These are phyloP conservation scores for Diacarnus erythraeanus DNA, from an alignment of 37 sponge, comb jelly and placozoan species.

Conservation along the genomic window DNA sequence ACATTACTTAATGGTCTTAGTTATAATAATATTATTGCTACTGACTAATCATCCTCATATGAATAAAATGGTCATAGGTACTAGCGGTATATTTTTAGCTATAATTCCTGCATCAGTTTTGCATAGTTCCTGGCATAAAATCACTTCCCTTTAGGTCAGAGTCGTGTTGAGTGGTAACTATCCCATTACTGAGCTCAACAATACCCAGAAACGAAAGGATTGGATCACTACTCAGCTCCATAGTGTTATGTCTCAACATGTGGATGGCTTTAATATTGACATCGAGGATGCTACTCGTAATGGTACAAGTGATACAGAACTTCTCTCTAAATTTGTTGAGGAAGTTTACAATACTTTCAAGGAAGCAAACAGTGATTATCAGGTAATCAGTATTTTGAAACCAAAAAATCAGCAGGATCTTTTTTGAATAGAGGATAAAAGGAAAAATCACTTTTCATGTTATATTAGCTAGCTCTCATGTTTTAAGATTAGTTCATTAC, in stretches of 20 bases:
- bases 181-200: slow-evolving; percentile 16
- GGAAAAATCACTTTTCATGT: no score
- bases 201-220: background rate
- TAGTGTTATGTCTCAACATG: slow-evolving; percentile 18
- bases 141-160: slow-evolving; percentile 18
- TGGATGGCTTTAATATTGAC: slow-evolving; percentile 89
- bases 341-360: slow-evolving; percentile 51
- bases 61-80: no score
- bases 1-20: background rate
- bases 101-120: no score
- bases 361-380: slow-evolving; percentile 34
- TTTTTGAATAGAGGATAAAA: no score
- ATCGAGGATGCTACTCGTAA: slow-evolving; percentile 53
- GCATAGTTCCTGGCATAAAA: no score
- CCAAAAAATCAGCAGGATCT: no score
- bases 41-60: background rate
- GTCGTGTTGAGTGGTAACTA: slow-evolving; percentile 52
- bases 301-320: slow-evolving; percentile 8
- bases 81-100: no score
- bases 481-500: no score
- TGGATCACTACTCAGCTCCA: slow-evolving; percentile 48
- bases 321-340: slow-evolving; percentile 33
- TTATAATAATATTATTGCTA: background rate
- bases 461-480: no score
- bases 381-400: no score